Percentiles rank a stretch among this genome's conserved stretches.
These are phyloP conservation scores for Aromia moschata DNA, from an alignment of 2,888 invertebrate genomes.

Conservation along the genomic window DNA sequence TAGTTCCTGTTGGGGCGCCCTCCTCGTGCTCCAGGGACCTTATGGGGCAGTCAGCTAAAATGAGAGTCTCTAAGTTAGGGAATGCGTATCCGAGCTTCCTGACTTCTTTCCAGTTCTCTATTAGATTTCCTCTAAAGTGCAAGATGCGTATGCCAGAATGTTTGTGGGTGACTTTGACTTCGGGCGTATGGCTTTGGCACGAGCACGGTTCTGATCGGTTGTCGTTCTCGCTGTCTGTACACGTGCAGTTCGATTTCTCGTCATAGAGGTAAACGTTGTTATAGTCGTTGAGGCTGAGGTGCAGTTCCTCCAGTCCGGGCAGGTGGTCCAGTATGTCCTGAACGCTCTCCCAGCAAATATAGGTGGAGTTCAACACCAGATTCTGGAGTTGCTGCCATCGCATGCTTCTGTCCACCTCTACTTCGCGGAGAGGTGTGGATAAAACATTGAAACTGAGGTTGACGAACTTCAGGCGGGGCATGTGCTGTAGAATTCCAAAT, in stretches of 20 bases:
- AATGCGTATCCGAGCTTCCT: slow-evolving; percentile 85
- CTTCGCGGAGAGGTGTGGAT: slow-evolving; percentile 72
- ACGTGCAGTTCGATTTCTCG: slow-evolving; percentile 50
- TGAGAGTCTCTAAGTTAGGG: slow-evolving; percentile 84
- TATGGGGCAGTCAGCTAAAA: slow-evolving; percentile 87
- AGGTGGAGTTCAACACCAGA: slow-evolving; percentile 88
- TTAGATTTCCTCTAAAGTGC: slow-evolving; percentile 88
- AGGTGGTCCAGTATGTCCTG: slow-evolving; percentile 78
- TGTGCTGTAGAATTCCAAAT: slow-evolving; percentile 84
- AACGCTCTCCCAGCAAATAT: slow-evolving; percentile 86
- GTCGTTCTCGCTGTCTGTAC: slow-evolving; percentile 35
- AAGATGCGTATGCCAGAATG: slow-evolving; percentile 80
- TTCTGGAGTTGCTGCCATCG: slow-evolving; percentile 74
- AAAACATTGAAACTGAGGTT: slow-evolving; percentile 91
- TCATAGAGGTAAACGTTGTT: slow-evolving; percentile 75
- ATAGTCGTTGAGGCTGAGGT: slow-evolving; percentile 91
- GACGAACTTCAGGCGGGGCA: slow-evolving; percentile 89
- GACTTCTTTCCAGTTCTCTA: slow-evolving; percentile 86
- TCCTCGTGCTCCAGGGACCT: slow-evolving; percentile 60
- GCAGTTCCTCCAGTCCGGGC: slow-evolving; percentile 87
- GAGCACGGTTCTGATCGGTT: slow-evolving; percentile 30
- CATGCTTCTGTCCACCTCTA: slow-evolving; percentile 53
- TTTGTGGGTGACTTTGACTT: slow-evolving; percentile 49
- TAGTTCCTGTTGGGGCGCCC: slow-evolving; percentile 49
- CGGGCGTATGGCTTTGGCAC: slow-evolving; percentile 38